phyloP scores from a whole-genome alignment of 2,888 invertebrate genomes.

The Melitaea athalia region DNA sequence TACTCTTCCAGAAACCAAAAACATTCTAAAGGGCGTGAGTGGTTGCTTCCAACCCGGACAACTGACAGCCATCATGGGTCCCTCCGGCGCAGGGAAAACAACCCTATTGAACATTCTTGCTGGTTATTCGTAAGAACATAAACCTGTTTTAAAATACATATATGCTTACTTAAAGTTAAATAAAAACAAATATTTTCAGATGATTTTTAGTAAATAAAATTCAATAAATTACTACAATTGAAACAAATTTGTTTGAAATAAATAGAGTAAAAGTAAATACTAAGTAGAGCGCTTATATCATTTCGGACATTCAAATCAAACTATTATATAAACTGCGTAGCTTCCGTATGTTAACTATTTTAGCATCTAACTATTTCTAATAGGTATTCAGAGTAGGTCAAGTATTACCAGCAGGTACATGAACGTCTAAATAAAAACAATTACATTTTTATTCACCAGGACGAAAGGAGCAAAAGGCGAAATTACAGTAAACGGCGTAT shows the following conservation, averaged over 20 bases:
- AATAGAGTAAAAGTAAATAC: no score
- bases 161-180: no score
- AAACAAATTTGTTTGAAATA: no score
- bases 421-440: background rate
- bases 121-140: constrained; percentile 89
- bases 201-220: no score
- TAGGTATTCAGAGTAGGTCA: no score
- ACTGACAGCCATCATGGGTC: constrained; percentile 86
- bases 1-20: constrained; percentile 75
- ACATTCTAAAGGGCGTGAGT: constrained; percentile 76
- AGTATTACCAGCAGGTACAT: no score
- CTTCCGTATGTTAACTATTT: no score
- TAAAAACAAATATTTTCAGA: no score
- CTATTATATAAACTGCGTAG: no score
- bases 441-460: constrained; percentile 60
- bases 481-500: constrained; percentile 86
- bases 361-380: background rate
- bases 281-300: no score
- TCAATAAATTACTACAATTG: no score
- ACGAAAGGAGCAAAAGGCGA: constrained; percentile 87
- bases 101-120: constrained; percentile 94
- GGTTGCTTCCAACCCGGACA: constrained; percentile 83
- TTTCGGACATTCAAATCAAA: no score
- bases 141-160: background rate
- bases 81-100: constrained; percentile 90